A percentile compares a stretch with the other conserved stretches of the same genome.
These are phyloP conservation scores for Zapus hudsonius DNA, from an alignment of 2,113 vertebrate species.

Conservation along the genomic window DNA sequence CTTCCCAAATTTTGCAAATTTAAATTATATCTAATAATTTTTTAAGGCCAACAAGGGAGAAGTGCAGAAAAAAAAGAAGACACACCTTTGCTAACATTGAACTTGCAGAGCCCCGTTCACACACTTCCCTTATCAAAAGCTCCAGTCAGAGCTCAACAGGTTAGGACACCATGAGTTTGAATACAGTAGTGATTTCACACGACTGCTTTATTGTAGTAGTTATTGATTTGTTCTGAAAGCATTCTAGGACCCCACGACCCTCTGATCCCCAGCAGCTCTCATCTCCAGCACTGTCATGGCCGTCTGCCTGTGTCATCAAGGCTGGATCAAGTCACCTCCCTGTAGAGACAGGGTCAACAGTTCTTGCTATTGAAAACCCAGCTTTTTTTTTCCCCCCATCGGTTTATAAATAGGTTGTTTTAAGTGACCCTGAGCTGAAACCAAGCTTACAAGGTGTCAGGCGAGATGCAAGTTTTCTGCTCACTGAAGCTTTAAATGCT, in stretches of 20 bases:
- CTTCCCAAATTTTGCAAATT: neutral
- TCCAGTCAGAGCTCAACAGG: constrained; percentile 61
- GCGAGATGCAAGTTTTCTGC: constrained; percentile 76
- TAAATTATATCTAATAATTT: neutral
- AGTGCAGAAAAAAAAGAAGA: neutral
- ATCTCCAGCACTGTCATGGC: constrained; percentile 41
- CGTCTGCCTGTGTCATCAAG: constrained; percentile 60
- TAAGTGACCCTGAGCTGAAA: constrained; percentile 77
- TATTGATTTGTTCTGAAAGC: constrained; percentile 81
- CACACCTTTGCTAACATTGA: constrained; percentile 43
- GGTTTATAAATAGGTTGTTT: constrained; percentile 82
- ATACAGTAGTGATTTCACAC: constrained; percentile 69
- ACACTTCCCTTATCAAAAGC: constrained; percentile 65
- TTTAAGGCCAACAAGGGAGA: neutral
- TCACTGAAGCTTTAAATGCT: constrained; percentile 73
- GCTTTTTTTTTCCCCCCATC: constrained; percentile 21
- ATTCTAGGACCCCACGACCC: constrained; percentile 61
- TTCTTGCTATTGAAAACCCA: constrained; percentile 70
- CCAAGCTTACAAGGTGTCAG: constrained; percentile 76
- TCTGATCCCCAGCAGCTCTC: neutral
- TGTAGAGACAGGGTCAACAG: constrained; percentile 70
- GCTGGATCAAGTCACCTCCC: constrained; percentile 61
- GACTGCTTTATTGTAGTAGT: constrained; percentile 70
- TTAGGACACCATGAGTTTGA: constrained; percentile 65
- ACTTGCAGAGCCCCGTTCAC: constrained; percentile 27